Base-by-base conservation (phyloP, 35 echinoderm and acorn worm species). In the Hemicentrotus pulcherrimus region DNA sequence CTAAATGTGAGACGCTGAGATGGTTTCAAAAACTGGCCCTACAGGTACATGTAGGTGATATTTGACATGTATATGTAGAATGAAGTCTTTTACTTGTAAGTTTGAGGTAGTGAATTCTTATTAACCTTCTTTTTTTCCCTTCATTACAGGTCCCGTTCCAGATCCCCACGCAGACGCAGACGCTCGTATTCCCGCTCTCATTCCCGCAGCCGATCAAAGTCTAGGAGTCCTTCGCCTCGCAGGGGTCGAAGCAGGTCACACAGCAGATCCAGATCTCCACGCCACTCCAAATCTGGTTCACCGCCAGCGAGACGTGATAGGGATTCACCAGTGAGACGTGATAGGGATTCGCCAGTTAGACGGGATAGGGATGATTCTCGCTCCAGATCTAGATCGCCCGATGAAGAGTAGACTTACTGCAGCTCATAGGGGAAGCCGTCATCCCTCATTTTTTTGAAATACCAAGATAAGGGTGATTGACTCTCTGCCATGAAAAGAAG, bases 141-240 rank as follows among this genome's bases (percentile, higher is more conserved):
- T 32, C 31, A 24, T 28, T 96, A 48, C 24, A 85, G 94, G 32
- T 96, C 96, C 5, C 86, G 94, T 31, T 96, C 96, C 86, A 58
- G 94, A 87, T 96, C 95, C 4, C 92, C 92, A 11, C 86, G 89
- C 33, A 61, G 91, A 65, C 88, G 95, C 48, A 91, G 55, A 16
- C 91, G 47, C 28, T 96, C 95, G 2, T 87, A 60, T 10, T 95
- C 95, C n/a, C 95, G 61, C 55, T 96, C 95, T 15, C 52, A 46
- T 33, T 92, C 88, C 35, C 88, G 46, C 89, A 92, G 46, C 88
- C 50, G 46, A 28, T 45, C 55, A 9, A 15, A 9, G 32, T 85
- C 59, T 4, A 85, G 78, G 94, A 86, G 94, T 45, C 47, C 33
- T 58, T 94, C 91, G 4, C 33, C 78, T 35, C 55, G 94, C 30